Base-by-base conservation (phyloP, 2,113 vertebrate genomes). In the Epinephelus fuscoguttatus region DNA sequence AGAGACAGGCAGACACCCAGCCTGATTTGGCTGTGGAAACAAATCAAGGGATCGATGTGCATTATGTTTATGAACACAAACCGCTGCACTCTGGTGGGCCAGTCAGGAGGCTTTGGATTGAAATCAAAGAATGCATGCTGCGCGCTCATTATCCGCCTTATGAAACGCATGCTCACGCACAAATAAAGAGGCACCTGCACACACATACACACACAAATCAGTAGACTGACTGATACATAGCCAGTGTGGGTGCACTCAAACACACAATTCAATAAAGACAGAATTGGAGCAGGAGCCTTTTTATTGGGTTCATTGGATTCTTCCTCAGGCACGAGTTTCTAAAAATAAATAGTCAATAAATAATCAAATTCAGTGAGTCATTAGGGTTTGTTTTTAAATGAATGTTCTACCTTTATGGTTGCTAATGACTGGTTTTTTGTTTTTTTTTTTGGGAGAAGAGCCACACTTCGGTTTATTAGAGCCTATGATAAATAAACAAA, bases 11-110 rank as follows among this genome's bases (percentile, higher is more conserved):
- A 75, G 79, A 72, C 85, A 72, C 60, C 75, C 75, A 9, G 59
- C 70, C 74, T 82, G 85, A 84, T 88, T 84, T 68, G 84, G 23
- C 75, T 59, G 37, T 27, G 74, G 78, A 80, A 81, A 87, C 81
- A 88, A 83, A 90, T 80, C 14, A 66, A 70, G 78, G 25, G 74
- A 87, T 93, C 86, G 27, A 90, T 90, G 75, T 6, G 64, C 55
- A 72, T 88, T 87, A 84, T 88, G 87, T 78, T 85, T 73, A 88
- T 90, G 89, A 91, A 89, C 80, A 82, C 75, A 90, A 84, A 81
- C 69, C n/a, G 25, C 78, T 21, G 68, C 64, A 57, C 49, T 49
- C 45, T 14, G 69, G 47, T 1, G 21, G 60, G n/a, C 53, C 62
- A 11, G 70, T 64, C 59, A 72, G 61, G 15, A 21, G 1, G 49